Conservation (phyloP, 2,113 vertebrate species). For the Promerops cafer region DNA sequence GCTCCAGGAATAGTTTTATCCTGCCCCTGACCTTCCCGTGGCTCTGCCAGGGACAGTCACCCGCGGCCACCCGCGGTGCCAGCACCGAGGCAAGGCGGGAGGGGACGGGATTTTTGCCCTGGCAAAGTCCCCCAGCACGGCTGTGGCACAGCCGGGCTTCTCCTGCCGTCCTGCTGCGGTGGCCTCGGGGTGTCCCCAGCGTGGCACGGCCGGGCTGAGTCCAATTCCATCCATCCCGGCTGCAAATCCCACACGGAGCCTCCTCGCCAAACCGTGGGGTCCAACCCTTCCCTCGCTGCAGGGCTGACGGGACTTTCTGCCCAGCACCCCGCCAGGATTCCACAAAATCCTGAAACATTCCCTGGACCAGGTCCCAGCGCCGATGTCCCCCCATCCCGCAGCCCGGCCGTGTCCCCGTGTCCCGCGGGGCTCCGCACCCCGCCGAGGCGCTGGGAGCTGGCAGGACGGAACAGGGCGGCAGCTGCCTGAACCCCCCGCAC, state of each 20-base stretch:
- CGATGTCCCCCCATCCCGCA: fast-evolving
- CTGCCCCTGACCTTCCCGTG: background rate
- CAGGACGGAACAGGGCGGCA: background rate
- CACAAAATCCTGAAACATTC: fast-evolving
- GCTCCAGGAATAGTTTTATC: constrained; percentile 47
- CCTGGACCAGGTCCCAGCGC: fast-evolving
- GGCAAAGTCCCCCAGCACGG: fast-evolving
- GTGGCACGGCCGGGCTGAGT: background rate
- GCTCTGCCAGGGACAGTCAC: background rate
- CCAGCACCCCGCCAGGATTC: background rate
- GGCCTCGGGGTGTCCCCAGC: background rate
- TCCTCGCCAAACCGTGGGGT: fast-evolving
- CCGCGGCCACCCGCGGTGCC: background rate
- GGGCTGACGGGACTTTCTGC: background rate
- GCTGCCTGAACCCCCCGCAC: background rate
- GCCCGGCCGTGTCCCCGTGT: background rate
- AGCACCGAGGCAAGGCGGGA: fast-evolving
- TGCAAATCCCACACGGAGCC: fast-evolving
- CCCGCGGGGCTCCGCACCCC: background rate
- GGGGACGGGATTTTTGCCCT: background rate
- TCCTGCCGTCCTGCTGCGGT: fast-evolving
- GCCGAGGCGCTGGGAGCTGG: background rate
- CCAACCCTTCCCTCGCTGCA: fast-evolving
- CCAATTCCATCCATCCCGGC: background rate
- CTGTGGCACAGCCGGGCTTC: background rate